Conservation (phyloP, 2,113 vertebrate genomes). For the Kryptolebias marmoratus region DNA sequence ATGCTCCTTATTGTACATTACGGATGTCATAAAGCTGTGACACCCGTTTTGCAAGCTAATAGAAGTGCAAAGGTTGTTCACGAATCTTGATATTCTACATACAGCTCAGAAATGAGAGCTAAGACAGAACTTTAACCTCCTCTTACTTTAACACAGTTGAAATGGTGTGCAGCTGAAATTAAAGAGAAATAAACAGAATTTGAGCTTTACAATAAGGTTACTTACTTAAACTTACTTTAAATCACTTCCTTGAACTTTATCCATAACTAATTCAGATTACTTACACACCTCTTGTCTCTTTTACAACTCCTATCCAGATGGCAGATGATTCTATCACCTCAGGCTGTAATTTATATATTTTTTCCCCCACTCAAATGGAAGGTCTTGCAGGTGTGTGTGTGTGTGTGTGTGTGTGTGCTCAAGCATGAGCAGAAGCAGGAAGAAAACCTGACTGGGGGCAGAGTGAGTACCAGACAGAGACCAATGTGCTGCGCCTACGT, state of each 20-base stretch:
- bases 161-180: background rate
- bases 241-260: background rate
- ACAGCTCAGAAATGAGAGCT: background rate
- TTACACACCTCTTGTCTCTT: conserved; percentile 28
- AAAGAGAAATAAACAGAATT: background rate
- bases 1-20: background rate
- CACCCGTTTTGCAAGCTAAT: background rate
- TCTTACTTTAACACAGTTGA: background rate
- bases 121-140: background rate
- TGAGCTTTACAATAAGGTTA: background rate
- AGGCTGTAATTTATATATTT: background rate
- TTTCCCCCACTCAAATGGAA: background rate
- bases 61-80: background rate
- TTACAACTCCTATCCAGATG: background rate
- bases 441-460: background rate
- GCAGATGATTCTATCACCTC: background rate
- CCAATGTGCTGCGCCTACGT: conserved; percentile 22
- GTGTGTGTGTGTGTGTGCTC: background rate
- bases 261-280: background rate
- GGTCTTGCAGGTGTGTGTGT: background rate
- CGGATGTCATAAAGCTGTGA: background rate
- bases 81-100: background rate
- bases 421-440: background rate
- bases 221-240: background rate
- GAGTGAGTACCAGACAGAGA: background rate